These are phyloP conservation scores for Ernsta delagoae DNA, from an alignment of 2,888 invertebrate genomes.

Conservation along the genomic window DNA sequence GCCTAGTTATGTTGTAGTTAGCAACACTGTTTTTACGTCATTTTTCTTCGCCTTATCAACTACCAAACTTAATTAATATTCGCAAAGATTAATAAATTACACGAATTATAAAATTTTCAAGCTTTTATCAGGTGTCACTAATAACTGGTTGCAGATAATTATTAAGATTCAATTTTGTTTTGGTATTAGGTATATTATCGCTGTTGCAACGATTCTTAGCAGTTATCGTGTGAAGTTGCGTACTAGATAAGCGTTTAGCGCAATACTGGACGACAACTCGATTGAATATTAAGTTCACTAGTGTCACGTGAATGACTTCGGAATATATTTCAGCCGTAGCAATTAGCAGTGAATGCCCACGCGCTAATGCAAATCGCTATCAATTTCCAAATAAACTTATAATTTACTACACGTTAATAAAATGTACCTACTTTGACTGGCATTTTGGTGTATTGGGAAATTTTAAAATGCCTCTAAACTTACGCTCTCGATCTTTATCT, in stretches of 20 bases:
- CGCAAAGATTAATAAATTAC: background rate
- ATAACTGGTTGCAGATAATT: constrained; percentile 19
- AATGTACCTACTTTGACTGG: too few relatives aligned
- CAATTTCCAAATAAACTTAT: background rate
- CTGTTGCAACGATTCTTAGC: constrained; percentile 27
- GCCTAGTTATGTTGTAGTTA: background rate
- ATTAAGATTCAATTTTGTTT: constrained; percentile 31
- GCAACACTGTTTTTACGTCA: background rate
- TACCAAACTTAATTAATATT: background rate
- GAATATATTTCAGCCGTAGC: constrained; percentile 21
- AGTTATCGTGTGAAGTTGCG: constrained; percentile 34
- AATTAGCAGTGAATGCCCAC: constrained; percentile 28
- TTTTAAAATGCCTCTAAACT: too few relatives aligned
- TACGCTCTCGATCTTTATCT: too few relatives aligned
- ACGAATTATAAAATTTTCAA: constrained; percentile 14
- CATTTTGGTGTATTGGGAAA: too few relatives aligned
- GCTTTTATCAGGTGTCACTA: constrained; percentile 33
- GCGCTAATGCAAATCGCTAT: background rate
- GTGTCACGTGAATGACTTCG: constrained; percentile 27
- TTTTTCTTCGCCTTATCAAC: background rate
- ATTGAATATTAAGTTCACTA: constrained; percentile 31
- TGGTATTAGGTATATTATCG: constrained; percentile 15
- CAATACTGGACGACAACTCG: constrained; percentile 13
- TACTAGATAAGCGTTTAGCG: constrained; percentile 24
- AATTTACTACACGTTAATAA: too few relatives aligned